Evolutionary conservation across 2,888 invertebrate species (phyloP).

Genomic region (Drosophila incognita): DNA sequence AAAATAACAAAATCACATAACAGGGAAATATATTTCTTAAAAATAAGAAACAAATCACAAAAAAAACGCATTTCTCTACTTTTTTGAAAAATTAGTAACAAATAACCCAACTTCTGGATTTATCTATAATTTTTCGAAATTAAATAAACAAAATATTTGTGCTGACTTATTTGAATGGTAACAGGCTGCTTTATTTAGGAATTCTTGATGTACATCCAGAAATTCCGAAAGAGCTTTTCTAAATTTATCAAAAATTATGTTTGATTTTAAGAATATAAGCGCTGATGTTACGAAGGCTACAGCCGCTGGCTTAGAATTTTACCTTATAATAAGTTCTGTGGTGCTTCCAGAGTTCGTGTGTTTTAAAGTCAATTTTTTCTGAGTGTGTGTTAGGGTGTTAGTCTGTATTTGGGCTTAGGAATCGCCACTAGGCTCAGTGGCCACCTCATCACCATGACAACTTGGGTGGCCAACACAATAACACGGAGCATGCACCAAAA

Average conservation of each 20-base stretch:
- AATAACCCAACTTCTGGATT: fast-evolving
- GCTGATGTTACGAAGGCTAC: no score
- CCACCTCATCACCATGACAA: conserved; percentile 62
- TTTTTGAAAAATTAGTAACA: not conserved
- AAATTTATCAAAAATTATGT: not conserved
- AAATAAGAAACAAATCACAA: not conserved
- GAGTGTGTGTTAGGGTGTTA: conserved; percentile 11
- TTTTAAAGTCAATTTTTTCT: not conserved
- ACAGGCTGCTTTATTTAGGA: not conserved
- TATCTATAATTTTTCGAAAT: not conserved
- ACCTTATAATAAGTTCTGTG: no score
- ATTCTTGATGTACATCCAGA: not conserved
- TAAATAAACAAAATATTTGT: not conserved
- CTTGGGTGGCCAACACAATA: conserved; percentile 76
- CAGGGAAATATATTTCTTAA: not conserved
- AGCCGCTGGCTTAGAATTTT: no score
- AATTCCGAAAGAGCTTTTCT: not conserved
- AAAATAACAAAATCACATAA: not conserved
- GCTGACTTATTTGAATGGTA: not conserved
- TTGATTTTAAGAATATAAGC: not conserved
- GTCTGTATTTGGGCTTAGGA: conserved; percentile 17
- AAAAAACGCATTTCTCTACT: not conserved
- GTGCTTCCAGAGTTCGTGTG: no score
- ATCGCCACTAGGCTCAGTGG: conserved; percentile 50
- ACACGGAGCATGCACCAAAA: conserved; percentile 78